Percentiles rank a stretch among this genome's conserved stretches.
phyloP scores from a whole-genome alignment of 2,888 invertebrate species.

The Micropterix aruncella region DNA sequence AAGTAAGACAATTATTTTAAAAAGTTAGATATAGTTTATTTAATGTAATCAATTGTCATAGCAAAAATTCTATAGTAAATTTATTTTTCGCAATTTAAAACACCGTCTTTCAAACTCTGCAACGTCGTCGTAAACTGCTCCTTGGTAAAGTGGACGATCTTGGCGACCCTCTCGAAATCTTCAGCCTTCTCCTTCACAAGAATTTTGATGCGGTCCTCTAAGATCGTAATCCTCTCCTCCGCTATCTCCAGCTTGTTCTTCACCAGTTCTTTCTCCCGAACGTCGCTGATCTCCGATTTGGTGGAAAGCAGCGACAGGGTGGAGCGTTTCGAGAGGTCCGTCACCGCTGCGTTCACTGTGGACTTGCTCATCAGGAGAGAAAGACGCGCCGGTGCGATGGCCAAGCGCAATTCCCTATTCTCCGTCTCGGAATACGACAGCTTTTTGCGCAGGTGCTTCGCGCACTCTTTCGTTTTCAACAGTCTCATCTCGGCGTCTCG shows the following conservation, averaged over 20 bases:
- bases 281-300: slow-evolving; percentile 19
- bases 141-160: not conserved
- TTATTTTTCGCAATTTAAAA: no score
- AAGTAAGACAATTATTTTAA: no score
- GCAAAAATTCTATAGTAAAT: no score
- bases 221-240: slow-evolving; percentile 49
- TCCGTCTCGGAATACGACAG: slow-evolving; percentile 11
- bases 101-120: not conserved
- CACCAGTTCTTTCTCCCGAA: slow-evolving; percentile 26
- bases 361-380: no score
- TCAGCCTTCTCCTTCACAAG: slow-evolving; percentile 46
- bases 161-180: slow-evolving; percentile 18
- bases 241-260: slow-evolving; percentile 42
- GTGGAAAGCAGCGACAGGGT: no score
- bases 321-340: no score
- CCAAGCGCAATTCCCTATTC: not conserved
- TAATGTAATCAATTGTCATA: no score
- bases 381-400: not conserved
- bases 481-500: slow-evolving; percentile 40
- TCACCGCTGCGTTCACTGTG: no score
- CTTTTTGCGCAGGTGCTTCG: slow-evolving; percentile 24
- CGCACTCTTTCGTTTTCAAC: slow-evolving; percentile 40
- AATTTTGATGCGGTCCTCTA: slow-evolving; percentile 47
- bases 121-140: not conserved
- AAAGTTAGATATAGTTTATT: no score